A percentile compares a stretch with the other conserved stretches of the same genome.
These are phyloP conservation scores for Sebastes hubbsi DNA, from an alignment of 2,797 vertebrate species.

Conservation along the genomic window DNA sequence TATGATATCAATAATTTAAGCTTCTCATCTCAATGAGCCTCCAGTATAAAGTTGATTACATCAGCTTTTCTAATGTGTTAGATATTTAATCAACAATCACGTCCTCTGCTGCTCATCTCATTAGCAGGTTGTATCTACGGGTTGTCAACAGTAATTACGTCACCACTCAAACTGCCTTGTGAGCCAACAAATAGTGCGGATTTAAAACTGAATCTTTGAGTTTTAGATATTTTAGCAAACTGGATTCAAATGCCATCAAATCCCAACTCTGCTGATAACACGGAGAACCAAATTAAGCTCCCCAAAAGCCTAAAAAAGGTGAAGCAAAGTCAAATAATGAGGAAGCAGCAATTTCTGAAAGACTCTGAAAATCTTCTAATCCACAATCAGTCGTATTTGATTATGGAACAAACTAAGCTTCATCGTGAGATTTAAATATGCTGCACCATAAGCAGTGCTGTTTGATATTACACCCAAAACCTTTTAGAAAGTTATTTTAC, in stretches of 20 bases:
- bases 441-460: background rate
- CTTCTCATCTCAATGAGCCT: background rate
- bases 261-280: background rate
- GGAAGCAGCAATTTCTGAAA: background rate
- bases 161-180: slow-evolving; percentile 1
- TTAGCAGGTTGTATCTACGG: slow-evolving; percentile 28
- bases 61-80: slow-evolving; percentile 6
- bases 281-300: background rate
- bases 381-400: slow-evolving; percentile 4
- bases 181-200: background rate
- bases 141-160: slow-evolving; percentile 28
- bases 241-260: background rate
- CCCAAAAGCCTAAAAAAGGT: background rate
- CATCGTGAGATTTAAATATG: background rate
- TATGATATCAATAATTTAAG: slow-evolving; percentile 14
- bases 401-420: background rate
- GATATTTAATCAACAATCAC: slow-evolving; percentile 15
- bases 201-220: slow-evolving; percentile 4
- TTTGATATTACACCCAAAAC: background rate
- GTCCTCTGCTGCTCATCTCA: slow-evolving; percentile 9
- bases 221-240: background rate
- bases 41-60: background rate
- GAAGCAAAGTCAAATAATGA: slow-evolving; percentile 13
- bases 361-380: background rate
- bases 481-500: slow-evolving; percentile 73